phyloP scores from a whole-genome alignment of 2,888 invertebrate species.

The Lithophane ornitopus region DNA sequence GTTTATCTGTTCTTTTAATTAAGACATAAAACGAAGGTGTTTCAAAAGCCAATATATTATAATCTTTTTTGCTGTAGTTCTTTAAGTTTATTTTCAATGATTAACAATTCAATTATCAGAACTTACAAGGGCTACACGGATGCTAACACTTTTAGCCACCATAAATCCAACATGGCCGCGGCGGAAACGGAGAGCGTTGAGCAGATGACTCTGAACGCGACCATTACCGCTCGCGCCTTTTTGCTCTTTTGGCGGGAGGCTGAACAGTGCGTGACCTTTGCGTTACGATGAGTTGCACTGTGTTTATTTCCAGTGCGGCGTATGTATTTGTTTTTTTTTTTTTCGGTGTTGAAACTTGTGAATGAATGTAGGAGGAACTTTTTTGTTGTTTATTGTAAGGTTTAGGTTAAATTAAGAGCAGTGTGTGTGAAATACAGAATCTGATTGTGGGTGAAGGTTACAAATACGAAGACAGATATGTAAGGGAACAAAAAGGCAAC shows the following conservation, averaged over 20 bases:
- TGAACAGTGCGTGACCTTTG: constrained; percentile 64
- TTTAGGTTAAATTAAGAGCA: constrained; percentile 11
- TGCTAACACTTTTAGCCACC: constrained; percentile 60
- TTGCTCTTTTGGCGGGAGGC: constrained; percentile 76
- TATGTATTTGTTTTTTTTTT: constrained; percentile 39
- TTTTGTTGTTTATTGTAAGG: constrained; percentile 7
- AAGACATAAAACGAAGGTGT: constrained; percentile 8
- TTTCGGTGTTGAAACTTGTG: constrained; percentile 17
- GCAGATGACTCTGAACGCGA: constrained; percentile 70
- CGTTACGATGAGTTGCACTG: constrained; percentile 59
- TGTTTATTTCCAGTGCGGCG: constrained; percentile 60
- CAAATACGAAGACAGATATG: background rate
- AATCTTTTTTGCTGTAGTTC: constrained; percentile 1
- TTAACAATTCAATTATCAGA: constrained; percentile 49
- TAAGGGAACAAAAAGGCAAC: background rate
- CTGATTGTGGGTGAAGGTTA: constrained; percentile 28
- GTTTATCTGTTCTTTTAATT: constrained; percentile 24
- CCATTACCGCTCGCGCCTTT: constrained; percentile 80
- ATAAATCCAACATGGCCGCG: constrained; percentile 78
- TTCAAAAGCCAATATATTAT: background rate
- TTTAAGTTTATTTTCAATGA: constrained; percentile 25
- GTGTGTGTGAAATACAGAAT: constrained; percentile 5
- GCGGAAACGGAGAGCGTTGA: constrained; percentile 76
- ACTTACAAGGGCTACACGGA: constrained; percentile 56
- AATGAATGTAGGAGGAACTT: constrained; percentile 27